Evolutionary conservation across 2,888 invertebrate genomes (phyloP), one percentile per base, ranked within the genome.

Genomic region (Norana najaformis): DNA sequence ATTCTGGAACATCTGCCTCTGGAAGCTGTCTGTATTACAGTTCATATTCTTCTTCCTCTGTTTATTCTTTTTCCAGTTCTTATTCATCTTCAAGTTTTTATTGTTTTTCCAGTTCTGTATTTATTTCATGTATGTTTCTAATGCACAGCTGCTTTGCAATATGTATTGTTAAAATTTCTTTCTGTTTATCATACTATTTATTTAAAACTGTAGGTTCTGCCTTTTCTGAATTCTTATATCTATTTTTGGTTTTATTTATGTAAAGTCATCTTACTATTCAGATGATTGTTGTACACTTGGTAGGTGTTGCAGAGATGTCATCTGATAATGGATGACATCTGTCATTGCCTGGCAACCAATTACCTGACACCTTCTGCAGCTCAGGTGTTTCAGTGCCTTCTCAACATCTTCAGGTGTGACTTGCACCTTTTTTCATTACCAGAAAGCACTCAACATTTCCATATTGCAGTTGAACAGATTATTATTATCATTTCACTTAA

Each of bases 301-400:
- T 92, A 93, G 91, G 91, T 82, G 38, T 90, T 83, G 36, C 88
- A 89, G 90, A 92, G 37, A 38, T 90, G 89, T n/a, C 37, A 20
- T 34, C 18, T 92, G 18, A 89, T 93, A 14, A 91, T 92, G 82
- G 39, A 88, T 14, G 93, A 94, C 18, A 90, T 94, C 36, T 88
- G 93, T 38, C 90, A 91, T 88, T 94, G 94, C 91, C 93, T 95
- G 91, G 92, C 93, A 13, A 93, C 93, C 39, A 94, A 94, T 90
- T 96, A 96, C 91, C 94, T 96, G 53, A 96, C 96, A 11, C 96
- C 96, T 36, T 95, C 96, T 53, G 96, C 96, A 37, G 95, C 96
- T 88, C 96, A 96, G 93, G 95, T 96, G 94, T 96, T 96, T 92
- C 90, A 90, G 91, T 38, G 88, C 23, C 47, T 91, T 38, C 53